Conservation (phyloP, 2,888 invertebrate genomes). For the Dermolepida albohirtum region DNA sequence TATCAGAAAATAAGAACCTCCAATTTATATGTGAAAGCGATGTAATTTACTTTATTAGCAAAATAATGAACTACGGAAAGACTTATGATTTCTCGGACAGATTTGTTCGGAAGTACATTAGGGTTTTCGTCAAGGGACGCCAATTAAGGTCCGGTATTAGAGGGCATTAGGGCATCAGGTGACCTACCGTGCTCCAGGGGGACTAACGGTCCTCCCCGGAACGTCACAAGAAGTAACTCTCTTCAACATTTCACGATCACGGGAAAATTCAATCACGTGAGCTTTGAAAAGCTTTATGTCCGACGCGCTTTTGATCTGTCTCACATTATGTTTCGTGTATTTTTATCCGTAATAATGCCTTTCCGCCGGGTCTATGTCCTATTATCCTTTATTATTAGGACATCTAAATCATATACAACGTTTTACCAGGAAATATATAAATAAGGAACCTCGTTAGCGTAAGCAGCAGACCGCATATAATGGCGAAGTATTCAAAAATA, state of each 20-base stretch:
- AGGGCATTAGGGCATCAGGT: slow-evolving; percentile 50
- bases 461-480: slow-evolving; percentile 54
- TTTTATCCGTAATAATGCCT: slow-evolving; percentile 52
- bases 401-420: slow-evolving; percentile 30
- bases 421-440: slow-evolving; percentile 47
- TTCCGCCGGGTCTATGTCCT: slow-evolving; percentile 52
- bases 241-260: slow-evolving; percentile 23
- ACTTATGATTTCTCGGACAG: slow-evolving; percentile 43
- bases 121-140: slow-evolving; percentile 37
- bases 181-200: slow-evolving; percentile 48
- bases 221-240: slow-evolving; percentile 32
- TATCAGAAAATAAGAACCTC: neutral
- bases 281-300: slow-evolving; percentile 50
- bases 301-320: slow-evolving; percentile 56
- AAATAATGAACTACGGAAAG: slow-evolving; percentile 41
- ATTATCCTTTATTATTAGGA: slow-evolving; percentile 56
- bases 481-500: slow-evolving; percentile 46
- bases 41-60: slow-evolving; percentile 36
- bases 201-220: slow-evolving; percentile 4
- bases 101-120: slow-evolving; percentile 42
- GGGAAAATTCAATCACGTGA: slow-evolving; percentile 54
- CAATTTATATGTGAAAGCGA: neutral
- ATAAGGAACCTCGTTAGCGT: slow-evolving; percentile 58
- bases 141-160: slow-evolving; percentile 49
- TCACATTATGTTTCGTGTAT: slow-evolving; percentile 54